Base-by-base conservation (phyloP, 2,888 invertebrate species). In the Leptinotarsa rubiginosa region DNA sequence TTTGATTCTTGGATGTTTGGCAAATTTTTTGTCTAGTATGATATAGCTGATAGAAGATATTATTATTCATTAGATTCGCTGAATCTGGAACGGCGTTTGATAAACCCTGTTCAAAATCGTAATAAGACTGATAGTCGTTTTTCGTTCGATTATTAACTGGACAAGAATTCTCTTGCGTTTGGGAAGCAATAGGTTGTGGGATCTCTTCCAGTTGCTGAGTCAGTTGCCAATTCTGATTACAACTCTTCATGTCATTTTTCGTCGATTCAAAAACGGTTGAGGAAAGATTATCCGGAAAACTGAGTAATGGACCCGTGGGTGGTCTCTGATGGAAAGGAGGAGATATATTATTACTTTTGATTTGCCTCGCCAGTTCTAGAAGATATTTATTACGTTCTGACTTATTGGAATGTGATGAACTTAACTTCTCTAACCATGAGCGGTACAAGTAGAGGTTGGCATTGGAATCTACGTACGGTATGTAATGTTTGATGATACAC, bases 391-490 rank as follows among this genome's bases (percentile, higher is more conserved):
- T 84, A 59, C 84, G 75, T 10, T 75, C 74, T 10, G 65, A 18
- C 69, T 83, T 82, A 47, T 83, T 79, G 2, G 73, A 62, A 13
- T 65, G 49, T 1, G 77, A 50, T 7, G 72, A 62, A 73, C 80
- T 83, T 18, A 84, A 73, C 73, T 80, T 83, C 66, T 84, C 84
- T 68, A 84, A 70, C 84, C 84, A 84, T 16, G 82, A 68, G 25
- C 83, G 76, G 65, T 80, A 83, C 49, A 82, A 76, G 20, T 78
- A 66, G 59, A 84, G 65, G 72, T 81, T 79, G 15, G 73, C 64
- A 70, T 82, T 81, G 16, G 81, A 81, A 67, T 80, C 82, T 59
- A 84, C 79, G 22, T 74, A 76, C n/a, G 80, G 81, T 31, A 84
- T 81, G 62, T 80, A 79, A 10, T 81, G 78, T 66, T 83, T 81